These are phyloP conservation scores for Phylloscopus trochilus DNA, from an alignment of 2,113 vertebrate genomes.

Conservation along the genomic window DNA sequence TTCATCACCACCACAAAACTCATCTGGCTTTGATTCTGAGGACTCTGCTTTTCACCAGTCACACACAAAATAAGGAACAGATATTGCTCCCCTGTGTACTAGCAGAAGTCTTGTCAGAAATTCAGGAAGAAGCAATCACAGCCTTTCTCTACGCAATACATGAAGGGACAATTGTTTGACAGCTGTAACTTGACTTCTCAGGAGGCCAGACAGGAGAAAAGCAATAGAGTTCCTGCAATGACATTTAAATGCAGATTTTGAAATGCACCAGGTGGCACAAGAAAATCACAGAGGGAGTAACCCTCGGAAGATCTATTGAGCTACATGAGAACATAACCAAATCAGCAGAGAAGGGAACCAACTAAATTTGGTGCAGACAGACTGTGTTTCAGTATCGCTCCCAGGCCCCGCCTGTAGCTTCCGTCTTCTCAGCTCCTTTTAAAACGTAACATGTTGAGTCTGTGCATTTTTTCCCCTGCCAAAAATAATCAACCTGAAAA, in stretches of 20 bases:
- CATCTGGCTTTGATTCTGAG: neutral
- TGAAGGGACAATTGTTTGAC: neutral
- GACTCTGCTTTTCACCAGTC: neutral
- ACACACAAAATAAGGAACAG: neutral
- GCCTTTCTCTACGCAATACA: neutral
- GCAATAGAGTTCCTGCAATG: neutral
- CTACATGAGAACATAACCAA: neutral
- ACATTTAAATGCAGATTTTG: neutral
- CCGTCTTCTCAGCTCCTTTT: neutral
- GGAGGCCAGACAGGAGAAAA: neutral
- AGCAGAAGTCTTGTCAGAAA: neutral
- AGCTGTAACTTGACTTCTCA: neutral
- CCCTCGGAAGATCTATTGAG: neutral
- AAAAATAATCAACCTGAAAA: constrained; percentile 49
- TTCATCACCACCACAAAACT: neutral
- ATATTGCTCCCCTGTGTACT: neutral
- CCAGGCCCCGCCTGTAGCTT: constrained; percentile 18
- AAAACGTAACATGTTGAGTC: constrained; percentile 31
- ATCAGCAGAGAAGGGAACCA: neutral
- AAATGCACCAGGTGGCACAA: neutral
- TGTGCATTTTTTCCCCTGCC: constrained; percentile 23
- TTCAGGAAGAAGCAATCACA: neutral
- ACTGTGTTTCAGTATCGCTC: neutral
- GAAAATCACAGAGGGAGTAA: neutral
- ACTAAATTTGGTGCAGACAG: constrained; percentile 44